phyloP scores from a whole-genome alignment of 1,140 invertebrate species.

The Daktulosphaira vitifoliae region DNA sequence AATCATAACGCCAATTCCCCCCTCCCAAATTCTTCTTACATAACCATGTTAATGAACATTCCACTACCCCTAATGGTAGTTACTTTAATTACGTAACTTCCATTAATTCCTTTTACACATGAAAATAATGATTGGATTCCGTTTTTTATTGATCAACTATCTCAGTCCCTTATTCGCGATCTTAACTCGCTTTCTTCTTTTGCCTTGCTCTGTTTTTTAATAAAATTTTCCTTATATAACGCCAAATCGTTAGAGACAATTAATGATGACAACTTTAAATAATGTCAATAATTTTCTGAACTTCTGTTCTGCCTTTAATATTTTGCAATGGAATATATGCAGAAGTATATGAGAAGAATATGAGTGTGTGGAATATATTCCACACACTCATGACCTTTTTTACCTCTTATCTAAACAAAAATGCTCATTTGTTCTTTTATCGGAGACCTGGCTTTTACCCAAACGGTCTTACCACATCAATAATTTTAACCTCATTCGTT shows the following conservation, averaged over 20 bases:
- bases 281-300: not conserved
- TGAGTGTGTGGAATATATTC: not conserved
- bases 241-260: not conserved
- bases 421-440: not conserved
- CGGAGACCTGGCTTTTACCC: no score
- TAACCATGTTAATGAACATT: not conserved
- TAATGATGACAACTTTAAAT: not conserved
- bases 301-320: no score
- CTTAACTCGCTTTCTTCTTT: not conserved
- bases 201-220: not conserved
- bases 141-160: not conserved
- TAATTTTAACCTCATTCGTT: no score
- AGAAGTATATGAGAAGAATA: not conserved
- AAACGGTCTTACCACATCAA: no score
- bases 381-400: not conserved
- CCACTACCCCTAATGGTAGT: not conserved
- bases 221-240: not conserved
- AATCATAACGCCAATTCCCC: not conserved
- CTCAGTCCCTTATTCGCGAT: not conserved
- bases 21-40: not conserved
- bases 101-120: not conserved
- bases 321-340: not conserved
- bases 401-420: not conserved
- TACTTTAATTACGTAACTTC: not conserved
- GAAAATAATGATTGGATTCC: not conserved